Evolutionary conservation across 2,888 invertebrate genomes (phyloP).

Genomic region (Clostera curtula): DNA sequence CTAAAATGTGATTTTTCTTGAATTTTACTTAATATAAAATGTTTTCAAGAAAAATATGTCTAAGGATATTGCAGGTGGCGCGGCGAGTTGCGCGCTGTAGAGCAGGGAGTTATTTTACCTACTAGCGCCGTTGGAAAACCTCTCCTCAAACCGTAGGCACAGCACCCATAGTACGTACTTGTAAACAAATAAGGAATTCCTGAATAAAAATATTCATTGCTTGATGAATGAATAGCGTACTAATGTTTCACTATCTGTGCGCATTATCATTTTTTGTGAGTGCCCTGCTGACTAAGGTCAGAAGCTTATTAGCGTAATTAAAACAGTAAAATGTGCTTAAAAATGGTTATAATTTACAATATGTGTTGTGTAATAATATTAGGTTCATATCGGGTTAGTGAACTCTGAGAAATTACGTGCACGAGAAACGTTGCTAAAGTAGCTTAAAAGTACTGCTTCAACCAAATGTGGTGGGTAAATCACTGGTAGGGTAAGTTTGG

Average conservation of each 20-base stretch:
- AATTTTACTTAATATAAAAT: no score
- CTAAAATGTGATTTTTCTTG: no score
- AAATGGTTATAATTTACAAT: conserved; percentile 2
- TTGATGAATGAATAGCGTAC: not conserved
- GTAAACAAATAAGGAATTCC: conserved; percentile 1
- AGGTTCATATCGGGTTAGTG: conserved; percentile 24
- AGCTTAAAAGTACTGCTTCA: conserved; percentile 15
- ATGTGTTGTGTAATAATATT: conserved; percentile 11
- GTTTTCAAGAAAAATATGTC: no score
- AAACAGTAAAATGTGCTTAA: conserved; percentile 10
- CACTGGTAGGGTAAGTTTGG: no score
- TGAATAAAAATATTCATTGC: not conserved
- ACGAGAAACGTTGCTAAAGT: conserved; percentile 26
- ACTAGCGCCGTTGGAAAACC: no score
- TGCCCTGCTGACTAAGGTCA: conserved; percentile 10
- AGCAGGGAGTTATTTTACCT: no score
- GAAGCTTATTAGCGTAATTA: conserved; percentile 11
- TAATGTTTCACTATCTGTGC: not conserved
- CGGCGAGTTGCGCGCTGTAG: no score
- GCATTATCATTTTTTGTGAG: not conserved
- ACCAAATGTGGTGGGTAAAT: no score
- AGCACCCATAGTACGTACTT: no score
- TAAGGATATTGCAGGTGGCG: no score
- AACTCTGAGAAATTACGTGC: conserved; percentile 21
- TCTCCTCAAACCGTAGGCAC: no score